These are phyloP conservation scores for Eustalomyia histrio DNA, from an alignment of 2,888 invertebrate genomes.

Conservation along the genomic window DNA sequence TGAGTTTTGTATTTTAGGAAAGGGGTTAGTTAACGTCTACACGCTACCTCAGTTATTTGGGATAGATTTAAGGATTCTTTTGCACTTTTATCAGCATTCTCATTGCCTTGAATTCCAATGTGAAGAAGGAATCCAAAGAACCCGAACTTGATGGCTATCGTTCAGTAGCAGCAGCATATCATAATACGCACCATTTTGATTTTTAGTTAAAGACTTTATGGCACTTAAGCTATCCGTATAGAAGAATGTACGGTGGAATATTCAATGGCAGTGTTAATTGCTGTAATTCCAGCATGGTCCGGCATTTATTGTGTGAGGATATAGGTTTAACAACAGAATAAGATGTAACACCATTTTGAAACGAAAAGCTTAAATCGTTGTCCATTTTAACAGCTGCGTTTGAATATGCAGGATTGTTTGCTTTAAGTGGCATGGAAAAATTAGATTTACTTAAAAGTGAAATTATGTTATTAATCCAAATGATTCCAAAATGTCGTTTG, in stretches of 20 bases:
- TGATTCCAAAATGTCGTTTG: not conserved
- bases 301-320: constrained; percentile 6
- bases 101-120: too few relatives aligned
- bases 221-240: too few relatives aligned
- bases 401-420: not conserved
- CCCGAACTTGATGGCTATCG: not conserved
- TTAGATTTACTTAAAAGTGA: not conserved
- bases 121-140: not conserved
- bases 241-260: not conserved
- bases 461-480: not conserved
- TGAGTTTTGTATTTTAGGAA: too few relatives aligned
- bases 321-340: not conserved
- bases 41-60: not conserved
- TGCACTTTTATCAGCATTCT: not conserved
- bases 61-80: not conserved
- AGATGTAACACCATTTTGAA: not conserved
- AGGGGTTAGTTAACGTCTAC: too few relatives aligned
- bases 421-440: not conserved
- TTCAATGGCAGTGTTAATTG: not conserved
- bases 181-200: not conserved
- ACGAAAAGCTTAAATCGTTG: not conserved
- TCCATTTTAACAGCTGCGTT: not conserved
- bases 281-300: not conserved
- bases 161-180: too few relatives aligned
- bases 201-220: not conserved